A percentile compares a stretch with the other conserved stretches of the same genome.
Conservation (phyloP, 2,888 invertebrate species). For the Apoda limacodes region DNA sequence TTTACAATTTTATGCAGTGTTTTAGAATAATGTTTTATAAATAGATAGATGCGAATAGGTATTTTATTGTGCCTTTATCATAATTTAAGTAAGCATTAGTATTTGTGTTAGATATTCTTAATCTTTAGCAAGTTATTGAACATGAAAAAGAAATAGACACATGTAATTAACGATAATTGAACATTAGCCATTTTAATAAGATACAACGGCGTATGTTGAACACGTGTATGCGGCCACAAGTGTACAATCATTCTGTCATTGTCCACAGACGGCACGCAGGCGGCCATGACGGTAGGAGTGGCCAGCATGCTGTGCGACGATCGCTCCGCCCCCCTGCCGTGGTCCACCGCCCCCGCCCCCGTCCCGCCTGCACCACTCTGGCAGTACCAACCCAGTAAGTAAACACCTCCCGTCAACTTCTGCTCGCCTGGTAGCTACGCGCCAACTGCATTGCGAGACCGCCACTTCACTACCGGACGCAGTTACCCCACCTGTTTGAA, state of each 20-base stretch:
- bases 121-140: too few species aligned
- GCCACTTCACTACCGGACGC: constrained; percentile 33
- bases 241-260: too few species aligned
- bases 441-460: constrained; percentile 66
- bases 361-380: constrained; percentile 79
- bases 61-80: too few species aligned
- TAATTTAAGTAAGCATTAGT: too few species aligned
- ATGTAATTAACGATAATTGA: constrained; percentile 1
- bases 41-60: too few species aligned
- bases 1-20: too few species aligned
- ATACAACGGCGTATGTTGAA: constrained; percentile 27
- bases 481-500: constrained; percentile 27
- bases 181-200: constrained; percentile 7
- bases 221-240: too few species aligned
- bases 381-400: constrained; percentile 81
- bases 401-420: constrained; percentile 52
- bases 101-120: too few species aligned
- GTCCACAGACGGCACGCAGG: constrained; percentile 70
- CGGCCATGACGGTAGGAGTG: constrained; percentile 76
- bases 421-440: constrained; percentile 66
- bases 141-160: too few species aligned
- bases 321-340: constrained; percentile 71
- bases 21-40: too few species aligned
- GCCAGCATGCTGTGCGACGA: constrained; percentile 75
- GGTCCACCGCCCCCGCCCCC: constrained; percentile 63